These are phyloP conservation scores for Luscinia luscinia DNA, from an alignment of 2,797 vertebrate species.

Conservation along the genomic window DNA sequence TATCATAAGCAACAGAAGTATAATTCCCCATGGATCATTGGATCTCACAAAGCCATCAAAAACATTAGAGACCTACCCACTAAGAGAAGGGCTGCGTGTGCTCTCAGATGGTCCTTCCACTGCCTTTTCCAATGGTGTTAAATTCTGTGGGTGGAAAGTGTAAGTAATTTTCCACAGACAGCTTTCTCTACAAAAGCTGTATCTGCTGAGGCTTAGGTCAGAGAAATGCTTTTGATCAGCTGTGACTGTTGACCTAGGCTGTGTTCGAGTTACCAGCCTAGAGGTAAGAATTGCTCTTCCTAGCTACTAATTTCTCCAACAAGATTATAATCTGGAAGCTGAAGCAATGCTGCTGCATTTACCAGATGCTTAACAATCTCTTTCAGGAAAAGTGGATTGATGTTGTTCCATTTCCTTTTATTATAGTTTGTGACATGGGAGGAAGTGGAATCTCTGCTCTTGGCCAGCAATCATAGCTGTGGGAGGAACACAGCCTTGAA, in stretches of 20 bases:
- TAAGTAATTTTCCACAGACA: not conserved
- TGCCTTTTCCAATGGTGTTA: not conserved
- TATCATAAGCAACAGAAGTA: not conserved
- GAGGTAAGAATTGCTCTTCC: slow-evolving; percentile 18
- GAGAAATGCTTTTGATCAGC: not conserved
- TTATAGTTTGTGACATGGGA: slow-evolving; percentile 6
- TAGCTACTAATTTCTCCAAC: not conserved
- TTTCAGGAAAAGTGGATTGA: slow-evolving; percentile 1
- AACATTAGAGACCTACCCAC: not conserved
- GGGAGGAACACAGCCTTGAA: not conserved
- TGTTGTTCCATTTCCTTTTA: slow-evolving; percentile 38
- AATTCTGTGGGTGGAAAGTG: not conserved
- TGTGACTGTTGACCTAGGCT: not conserved
- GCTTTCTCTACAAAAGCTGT: not conserved
- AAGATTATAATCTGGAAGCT: slow-evolving; percentile 5
- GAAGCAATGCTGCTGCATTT: not conserved
- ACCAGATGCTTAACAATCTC: not conserved
- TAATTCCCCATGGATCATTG: not conserved
- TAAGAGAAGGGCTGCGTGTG: not conserved
- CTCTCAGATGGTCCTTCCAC: not conserved
- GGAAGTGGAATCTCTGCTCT: slow-evolving; percentile 35
- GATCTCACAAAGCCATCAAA: not conserved
- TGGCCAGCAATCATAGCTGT: not conserved
- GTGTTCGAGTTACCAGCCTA: not conserved
- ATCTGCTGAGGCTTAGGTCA: not conserved